Evolutionary conservation across 2,888 invertebrate genomes (phyloP).

Genomic region (Bombylius major): DNA sequence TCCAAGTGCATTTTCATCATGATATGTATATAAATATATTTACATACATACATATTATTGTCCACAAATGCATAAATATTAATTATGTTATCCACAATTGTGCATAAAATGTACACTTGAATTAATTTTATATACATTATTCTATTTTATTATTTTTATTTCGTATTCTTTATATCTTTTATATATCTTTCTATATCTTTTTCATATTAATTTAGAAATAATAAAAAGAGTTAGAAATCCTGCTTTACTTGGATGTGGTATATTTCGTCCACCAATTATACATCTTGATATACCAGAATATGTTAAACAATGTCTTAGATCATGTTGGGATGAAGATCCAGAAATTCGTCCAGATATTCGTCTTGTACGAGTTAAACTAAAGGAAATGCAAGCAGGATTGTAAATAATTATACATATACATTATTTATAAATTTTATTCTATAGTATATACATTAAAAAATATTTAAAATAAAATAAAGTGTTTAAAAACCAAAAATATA

Average conservation of each 20-base stretch:
- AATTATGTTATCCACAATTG: too few relatives aligned
- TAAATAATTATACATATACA: constrained; percentile 31
- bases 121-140: too few relatives aligned
- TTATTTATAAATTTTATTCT: too few relatives aligned
- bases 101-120: too few relatives aligned
- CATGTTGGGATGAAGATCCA: constrained; percentile 73
- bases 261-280: constrained; percentile 53
- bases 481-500: too few relatives aligned
- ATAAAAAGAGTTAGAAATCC: constrained; percentile 46
- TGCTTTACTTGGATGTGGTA: constrained; percentile 29
- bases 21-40: too few relatives aligned
- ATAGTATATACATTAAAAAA: too few relatives aligned
- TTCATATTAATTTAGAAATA: constrained; percentile 38
- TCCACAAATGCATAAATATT: too few relatives aligned
- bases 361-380: constrained; percentile 59
- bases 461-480: too few relatives aligned
- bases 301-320: constrained; percentile 55
- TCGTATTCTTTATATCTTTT: too few relatives aligned
- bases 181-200: not conserved
- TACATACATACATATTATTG: not conserved
- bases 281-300: constrained; percentile 59
- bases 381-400: constrained; percentile 67
- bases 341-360: constrained; percentile 60
- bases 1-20: too few relatives aligned
- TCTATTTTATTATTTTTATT: too few relatives aligned